Conservation (phyloP, 2,888 invertebrate species). For the Tachystola acroxantha region DNA sequence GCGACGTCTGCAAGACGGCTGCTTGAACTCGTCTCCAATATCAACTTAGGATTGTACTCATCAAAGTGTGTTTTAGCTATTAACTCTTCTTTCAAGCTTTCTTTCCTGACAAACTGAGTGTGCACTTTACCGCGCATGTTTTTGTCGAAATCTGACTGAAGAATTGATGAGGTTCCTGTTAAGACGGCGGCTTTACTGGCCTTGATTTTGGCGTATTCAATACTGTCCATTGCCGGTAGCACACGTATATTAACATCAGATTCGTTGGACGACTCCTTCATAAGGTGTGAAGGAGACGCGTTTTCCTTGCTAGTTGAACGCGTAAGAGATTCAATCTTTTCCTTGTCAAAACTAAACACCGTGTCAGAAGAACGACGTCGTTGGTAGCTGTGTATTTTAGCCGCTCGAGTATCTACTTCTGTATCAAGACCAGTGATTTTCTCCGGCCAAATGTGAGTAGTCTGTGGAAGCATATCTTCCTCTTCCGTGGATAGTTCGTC, state of each 20-base stretch:
- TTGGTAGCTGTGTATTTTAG: slow-evolving; percentile 72
- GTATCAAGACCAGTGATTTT: slow-evolving; percentile 71
- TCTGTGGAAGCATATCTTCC: slow-evolving; percentile 70
- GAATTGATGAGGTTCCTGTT: slow-evolving; percentile 70
- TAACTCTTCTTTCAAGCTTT: slow-evolving; percentile 79
- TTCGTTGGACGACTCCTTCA: slow-evolving; percentile 72
- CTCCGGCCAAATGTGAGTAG: slow-evolving; percentile 77
- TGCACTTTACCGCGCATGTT: slow-evolving; percentile 61
- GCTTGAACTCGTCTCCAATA: slow-evolving; percentile 74
- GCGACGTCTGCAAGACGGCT: slow-evolving; percentile 71
- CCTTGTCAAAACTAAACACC: slow-evolving; percentile 87
- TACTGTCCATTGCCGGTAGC: slow-evolving; percentile 74
- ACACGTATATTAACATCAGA: slow-evolving; percentile 70
- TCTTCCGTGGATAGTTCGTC: slow-evolving; percentile 73
- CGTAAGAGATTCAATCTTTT: slow-evolving; percentile 84
- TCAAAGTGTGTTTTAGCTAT: slow-evolving; percentile 83
- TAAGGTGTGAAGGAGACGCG: slow-evolving; percentile 44
- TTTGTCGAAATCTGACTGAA: slow-evolving; percentile 81
- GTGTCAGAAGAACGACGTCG: slow-evolving; percentile 84
- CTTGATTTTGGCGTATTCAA: slow-evolving; percentile 76
- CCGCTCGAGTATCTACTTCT: slow-evolving; percentile 65
- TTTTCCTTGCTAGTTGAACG: slow-evolving; percentile 71
- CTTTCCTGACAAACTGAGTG: slow-evolving; percentile 68
- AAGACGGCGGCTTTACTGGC: slow-evolving; percentile 58
- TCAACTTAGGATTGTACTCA: slow-evolving; percentile 84